phyloP scores from a whole-genome alignment of 2,888 invertebrate species.

The Tethea ocularis region DNA sequence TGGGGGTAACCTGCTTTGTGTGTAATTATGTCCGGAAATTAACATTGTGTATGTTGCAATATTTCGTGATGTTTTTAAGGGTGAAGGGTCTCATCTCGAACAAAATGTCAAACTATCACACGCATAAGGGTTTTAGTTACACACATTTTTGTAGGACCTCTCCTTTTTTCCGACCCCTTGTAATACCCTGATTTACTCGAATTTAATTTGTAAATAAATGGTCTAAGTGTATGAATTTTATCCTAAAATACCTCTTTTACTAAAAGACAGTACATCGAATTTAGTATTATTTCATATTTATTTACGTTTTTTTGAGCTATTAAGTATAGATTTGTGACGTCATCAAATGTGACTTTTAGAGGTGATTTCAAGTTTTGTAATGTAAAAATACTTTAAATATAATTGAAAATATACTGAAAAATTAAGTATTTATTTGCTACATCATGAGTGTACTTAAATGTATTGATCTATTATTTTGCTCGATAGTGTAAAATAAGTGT shows the following conservation, averaged over 20 bases:
- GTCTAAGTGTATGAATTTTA: not conserved
- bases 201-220: not conserved
- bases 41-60: not conserved
- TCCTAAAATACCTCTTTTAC: not conserved
- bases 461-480: not conserved
- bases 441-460: slow-evolving; percentile 2
- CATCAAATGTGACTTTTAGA: not conserved
- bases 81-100: not conserved
- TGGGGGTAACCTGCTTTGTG: not conserved
- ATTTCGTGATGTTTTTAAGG: not conserved
- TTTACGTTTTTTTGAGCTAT: not conserved
- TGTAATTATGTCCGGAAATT: not conserved
- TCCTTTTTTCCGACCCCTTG: not conserved
- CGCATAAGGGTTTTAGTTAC: not conserved
- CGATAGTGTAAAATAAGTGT: not conserved
- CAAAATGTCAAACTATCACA: not conserved
- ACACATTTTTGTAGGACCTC: not conserved
- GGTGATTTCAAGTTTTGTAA: not conserved
- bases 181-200: not conserved
- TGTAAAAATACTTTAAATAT: slow-evolving; percentile 1
- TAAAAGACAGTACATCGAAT: not conserved
- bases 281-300: not conserved
- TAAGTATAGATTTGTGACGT: not conserved
- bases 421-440: not conserved
- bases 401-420: not conserved